Evolutionary conservation across 2,797 vertebrate species (phyloP).

Genomic region (Rhabdomys pumilio): DNA sequence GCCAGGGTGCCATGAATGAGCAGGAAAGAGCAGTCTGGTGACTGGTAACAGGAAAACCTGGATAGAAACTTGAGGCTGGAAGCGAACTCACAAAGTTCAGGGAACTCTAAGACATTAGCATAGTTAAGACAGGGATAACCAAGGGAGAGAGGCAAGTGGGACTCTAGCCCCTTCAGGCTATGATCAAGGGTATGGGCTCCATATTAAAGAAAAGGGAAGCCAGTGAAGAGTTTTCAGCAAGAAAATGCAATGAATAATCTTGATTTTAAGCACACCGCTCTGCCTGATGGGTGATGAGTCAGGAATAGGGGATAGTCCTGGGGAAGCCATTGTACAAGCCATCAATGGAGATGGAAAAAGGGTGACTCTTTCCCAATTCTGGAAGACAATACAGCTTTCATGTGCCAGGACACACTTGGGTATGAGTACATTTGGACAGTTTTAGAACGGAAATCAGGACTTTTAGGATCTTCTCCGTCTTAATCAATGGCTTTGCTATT

Average conservation of each 20-base stretch:
- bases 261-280: constrained; percentile 18
- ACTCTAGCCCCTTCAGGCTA: neutral
- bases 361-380: neutral
- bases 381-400: neutral
- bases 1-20: neutral
- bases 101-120: neutral
- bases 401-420: neutral
- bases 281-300: neutral
- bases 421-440: constrained; percentile 25
- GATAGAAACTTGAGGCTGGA: neutral
- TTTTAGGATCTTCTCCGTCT: constrained; percentile 26
- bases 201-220: constrained; percentile 1
- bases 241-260: constrained; percentile 12
- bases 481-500: neutral
- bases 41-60: neutral
- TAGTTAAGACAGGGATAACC: neutral
- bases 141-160: neutral
- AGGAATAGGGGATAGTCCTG: neutral
- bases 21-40: neutral
- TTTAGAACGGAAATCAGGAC: constrained; percentile 25
- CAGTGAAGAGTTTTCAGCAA: constrained; percentile 10
- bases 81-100: neutral
- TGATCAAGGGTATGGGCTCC: neutral
- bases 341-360: neutral
- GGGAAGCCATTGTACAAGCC: neutral